phyloP scores from a whole-genome alignment of 2,888 invertebrate genomes.

The Oxycera nigricornis region DNA sequence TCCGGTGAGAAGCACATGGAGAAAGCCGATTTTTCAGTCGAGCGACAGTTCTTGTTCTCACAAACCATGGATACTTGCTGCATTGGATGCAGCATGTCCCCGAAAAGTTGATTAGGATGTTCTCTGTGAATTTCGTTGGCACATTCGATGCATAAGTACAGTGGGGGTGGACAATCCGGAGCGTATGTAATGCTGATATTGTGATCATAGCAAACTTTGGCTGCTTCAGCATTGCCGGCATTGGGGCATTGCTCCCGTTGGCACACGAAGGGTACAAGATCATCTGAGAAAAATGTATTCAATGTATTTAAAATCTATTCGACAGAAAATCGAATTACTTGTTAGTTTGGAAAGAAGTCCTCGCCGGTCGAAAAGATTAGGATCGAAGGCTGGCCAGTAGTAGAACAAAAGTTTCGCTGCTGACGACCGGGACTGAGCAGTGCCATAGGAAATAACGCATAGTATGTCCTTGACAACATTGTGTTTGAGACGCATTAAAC shows the following conservation, averaged over 20 bases:
- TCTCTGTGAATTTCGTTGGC: constrained; percentile 90
- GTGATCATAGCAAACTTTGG: constrained; percentile 94
- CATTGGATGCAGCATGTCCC: constrained; percentile 90
- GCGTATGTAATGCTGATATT: constrained; percentile 87
- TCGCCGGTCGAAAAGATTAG: constrained; percentile 88
- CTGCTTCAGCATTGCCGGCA: constrained; percentile 83
- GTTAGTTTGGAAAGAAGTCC: constrained; percentile 87
- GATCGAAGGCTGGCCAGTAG: constrained; percentile 98
- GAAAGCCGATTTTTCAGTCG: constrained; percentile 88
- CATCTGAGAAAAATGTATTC: constrained; percentile 65
- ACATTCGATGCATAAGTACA: constrained; percentile 96
- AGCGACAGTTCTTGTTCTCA: constrained; percentile 97
- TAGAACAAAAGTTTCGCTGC: constrained; percentile 97
- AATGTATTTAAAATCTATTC: not conserved
- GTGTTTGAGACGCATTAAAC: constrained; percentile 92
- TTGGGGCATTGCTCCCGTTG: constrained; percentile 92
- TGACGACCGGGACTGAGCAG: constrained; percentile 89
- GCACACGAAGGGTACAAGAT: constrained; percentile 82
- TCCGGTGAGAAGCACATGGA: constrained; percentile 97
- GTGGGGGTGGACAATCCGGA: constrained; percentile 88
- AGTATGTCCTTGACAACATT: constrained; percentile 91
- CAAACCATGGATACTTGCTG: constrained; percentile 94
- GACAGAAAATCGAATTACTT: constrained; percentile 65
- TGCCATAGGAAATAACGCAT: constrained; percentile 96
- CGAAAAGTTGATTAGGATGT: constrained; percentile 83